These are phyloP conservation scores for Cryptocheilus praepositus DNA, from an alignment of 2,888 invertebrate genomes.

Conservation along the genomic window DNA sequence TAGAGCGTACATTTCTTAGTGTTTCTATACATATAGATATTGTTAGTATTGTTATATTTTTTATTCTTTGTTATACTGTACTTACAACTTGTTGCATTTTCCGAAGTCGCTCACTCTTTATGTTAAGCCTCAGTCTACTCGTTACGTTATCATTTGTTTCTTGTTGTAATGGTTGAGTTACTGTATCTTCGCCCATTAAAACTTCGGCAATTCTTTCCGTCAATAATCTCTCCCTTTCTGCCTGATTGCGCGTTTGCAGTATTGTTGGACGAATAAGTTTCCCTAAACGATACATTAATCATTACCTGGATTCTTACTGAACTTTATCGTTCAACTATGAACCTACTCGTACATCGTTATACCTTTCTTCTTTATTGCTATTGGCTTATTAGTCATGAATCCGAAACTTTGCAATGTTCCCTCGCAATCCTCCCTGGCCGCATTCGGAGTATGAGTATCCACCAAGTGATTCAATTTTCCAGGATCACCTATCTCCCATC, in stretches of 20 bases:
- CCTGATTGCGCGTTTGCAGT: constrained; percentile 69
- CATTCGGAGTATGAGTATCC: neutral
- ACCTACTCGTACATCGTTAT: constrained; percentile 23
- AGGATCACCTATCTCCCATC: constrained; percentile 58
- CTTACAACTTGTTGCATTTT: constrained; percentile 58
- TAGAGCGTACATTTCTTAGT: neutral
- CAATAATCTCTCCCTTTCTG: constrained; percentile 72
- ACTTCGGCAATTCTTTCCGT: constrained; percentile 74
- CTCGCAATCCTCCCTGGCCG: constrained; percentile 9
- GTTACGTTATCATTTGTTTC: constrained; percentile 7
- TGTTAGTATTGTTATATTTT: too few relatives aligned
- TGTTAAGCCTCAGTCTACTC: constrained; percentile 23
- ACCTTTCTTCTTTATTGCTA: constrained; percentile 22
- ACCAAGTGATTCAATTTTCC: constrained; percentile 19
- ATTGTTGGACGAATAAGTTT: constrained; percentile 49
- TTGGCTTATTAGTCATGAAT: constrained; percentile 62
- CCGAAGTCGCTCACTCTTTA: constrained; percentile 58
- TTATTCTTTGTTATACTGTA: too few relatives aligned
- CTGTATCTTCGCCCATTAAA: constrained; percentile 68
- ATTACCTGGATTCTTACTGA: too few relatives aligned
- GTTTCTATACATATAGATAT: too few relatives aligned
- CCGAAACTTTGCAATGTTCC: constrained; percentile 66
- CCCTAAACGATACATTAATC: neutral
- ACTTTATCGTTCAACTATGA: too few relatives aligned
- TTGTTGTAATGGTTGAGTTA: constrained; percentile 56